A percentile compares a stretch with the other conserved stretches of the same genome.
These are phyloP conservation scores for Macquaria australasica DNA, from an alignment of 2,113 vertebrate species.

Conservation along the genomic window DNA sequence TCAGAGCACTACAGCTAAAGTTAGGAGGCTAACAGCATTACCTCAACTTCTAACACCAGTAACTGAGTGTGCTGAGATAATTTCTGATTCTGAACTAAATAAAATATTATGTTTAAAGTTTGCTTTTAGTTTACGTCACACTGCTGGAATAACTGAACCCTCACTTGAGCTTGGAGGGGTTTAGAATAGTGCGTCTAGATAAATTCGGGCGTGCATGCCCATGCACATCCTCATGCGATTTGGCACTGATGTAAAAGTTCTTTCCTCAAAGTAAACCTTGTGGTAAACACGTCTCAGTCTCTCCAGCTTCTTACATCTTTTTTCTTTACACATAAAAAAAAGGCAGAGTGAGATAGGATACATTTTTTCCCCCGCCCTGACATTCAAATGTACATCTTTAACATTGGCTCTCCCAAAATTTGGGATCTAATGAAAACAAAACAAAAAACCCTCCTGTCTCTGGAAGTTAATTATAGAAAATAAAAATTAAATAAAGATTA, in stretches of 20 bases:
- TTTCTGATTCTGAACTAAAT: slow-evolving; percentile 38
- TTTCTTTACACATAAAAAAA: slow-evolving; percentile 62
- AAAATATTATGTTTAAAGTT: neutral
- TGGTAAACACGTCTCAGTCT: slow-evolving; percentile 38
- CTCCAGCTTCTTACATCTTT: slow-evolving; percentile 43
- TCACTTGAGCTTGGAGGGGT: slow-evolving; percentile 38
- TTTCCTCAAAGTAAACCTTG: slow-evolving; percentile 65
- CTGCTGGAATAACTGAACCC: slow-evolving; percentile 59
- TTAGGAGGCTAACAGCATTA: slow-evolving; percentile 56
- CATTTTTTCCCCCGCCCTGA: slow-evolving; percentile 44
- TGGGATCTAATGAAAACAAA: slow-evolving; percentile 65
- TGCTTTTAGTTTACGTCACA: slow-evolving; percentile 52
- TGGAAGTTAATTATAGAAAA: slow-evolving; percentile 67
- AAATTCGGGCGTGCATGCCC: slow-evolving; percentile 70
- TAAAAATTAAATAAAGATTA: slow-evolving; percentile 75
- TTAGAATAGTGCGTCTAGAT: slow-evolving; percentile 61
- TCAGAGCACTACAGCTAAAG: slow-evolving; percentile 52
- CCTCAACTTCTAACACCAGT: slow-evolving; percentile 54
- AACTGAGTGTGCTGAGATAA: slow-evolving; percentile 45
- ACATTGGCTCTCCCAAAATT: slow-evolving; percentile 71
- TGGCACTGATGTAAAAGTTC: slow-evolving; percentile 83
- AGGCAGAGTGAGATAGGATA: slow-evolving; percentile 80
- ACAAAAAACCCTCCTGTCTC: slow-evolving; percentile 49
- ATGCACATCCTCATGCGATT: slow-evolving; percentile 79
- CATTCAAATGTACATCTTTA: slow-evolving; percentile 83